Conservation (phyloP, 2,797 vertebrate species). For the Meriones psammophilus region DNA sequence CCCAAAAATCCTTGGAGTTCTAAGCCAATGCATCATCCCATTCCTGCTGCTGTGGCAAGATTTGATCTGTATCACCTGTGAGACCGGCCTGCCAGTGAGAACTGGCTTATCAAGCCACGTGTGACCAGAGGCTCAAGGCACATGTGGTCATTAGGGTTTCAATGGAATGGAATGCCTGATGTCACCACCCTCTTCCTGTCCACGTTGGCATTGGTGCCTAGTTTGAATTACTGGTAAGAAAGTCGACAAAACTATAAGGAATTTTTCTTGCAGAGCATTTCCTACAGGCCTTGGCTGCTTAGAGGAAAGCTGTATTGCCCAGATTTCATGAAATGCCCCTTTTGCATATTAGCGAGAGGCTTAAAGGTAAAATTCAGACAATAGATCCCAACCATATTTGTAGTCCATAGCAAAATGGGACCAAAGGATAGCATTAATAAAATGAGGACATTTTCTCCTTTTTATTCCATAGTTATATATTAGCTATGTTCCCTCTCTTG, state of each 20-base stretch:
- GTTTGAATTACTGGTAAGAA: conserved; percentile 60
- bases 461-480: neutral
- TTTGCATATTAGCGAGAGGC: neutral
- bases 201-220: neutral
- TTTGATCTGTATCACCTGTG: neutral
- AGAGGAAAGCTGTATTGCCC: neutral
- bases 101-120: conserved; percentile 21
- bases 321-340: neutral
- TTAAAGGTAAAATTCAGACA: conserved; percentile 16
- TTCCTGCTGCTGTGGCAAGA: neutral
- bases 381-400: conserved; percentile 39
- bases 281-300: neutral
- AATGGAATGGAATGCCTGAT: neutral
- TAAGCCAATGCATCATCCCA: neutral
- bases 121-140: neutral
- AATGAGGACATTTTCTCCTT: conserved; percentile 26
- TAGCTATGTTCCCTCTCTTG: conserved; percentile 31
- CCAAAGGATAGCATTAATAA: conserved; percentile 10
- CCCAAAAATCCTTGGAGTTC: neutral
- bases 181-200: conserved; percentile 1
- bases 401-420: conserved; percentile 3
- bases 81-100: neutral
- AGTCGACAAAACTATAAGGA: neutral
- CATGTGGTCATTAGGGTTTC: conserved; percentile 4
- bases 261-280: conserved; percentile 42